phyloP scores from a whole-genome alignment of 2,113 vertebrate species.

The Lamprologus tigripictilis region DNA sequence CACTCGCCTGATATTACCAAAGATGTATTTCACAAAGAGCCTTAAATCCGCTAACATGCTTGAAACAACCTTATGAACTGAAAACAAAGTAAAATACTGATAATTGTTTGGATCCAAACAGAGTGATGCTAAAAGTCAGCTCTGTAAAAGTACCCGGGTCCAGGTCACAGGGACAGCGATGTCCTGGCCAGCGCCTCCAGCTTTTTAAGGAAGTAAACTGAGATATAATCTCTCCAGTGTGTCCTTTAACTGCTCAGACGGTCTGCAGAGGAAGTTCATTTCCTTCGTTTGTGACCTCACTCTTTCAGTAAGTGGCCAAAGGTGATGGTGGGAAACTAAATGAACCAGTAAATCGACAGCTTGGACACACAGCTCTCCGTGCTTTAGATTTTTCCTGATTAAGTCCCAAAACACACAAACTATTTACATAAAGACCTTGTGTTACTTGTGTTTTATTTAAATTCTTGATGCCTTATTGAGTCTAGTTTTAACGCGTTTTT shows the following conservation, averaged over 20 bases:
- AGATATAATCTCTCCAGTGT: background rate
- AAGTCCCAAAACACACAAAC: fast-evolving
- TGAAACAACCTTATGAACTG: background rate
- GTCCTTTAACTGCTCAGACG: background rate
- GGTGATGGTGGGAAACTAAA: background rate
- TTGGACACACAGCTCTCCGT: background rate
- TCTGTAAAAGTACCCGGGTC: background rate
- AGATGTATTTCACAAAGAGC: background rate
- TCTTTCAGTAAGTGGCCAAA: background rate
- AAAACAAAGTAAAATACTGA: background rate
- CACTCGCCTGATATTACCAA: fast-evolving
- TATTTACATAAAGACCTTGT: background rate
- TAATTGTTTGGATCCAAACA: background rate
- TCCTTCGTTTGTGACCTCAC: fast-evolving
- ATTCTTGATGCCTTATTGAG: background rate
- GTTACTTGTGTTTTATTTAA: background rate
- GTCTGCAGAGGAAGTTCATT: fast-evolving
- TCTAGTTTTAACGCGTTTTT: background rate
- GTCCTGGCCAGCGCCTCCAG: background rate
- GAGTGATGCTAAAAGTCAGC: background rate
- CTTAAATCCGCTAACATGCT: background rate
- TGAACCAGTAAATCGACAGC: fast-evolving
- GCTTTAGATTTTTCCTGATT: background rate
- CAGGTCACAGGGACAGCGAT: background rate
- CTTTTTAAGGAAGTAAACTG: background rate